Evolutionary conservation across 1,140 invertebrate genomes (phyloP), one percentile per base, ranked within the genome.

Genomic region (Saccostrea echinata): DNA sequence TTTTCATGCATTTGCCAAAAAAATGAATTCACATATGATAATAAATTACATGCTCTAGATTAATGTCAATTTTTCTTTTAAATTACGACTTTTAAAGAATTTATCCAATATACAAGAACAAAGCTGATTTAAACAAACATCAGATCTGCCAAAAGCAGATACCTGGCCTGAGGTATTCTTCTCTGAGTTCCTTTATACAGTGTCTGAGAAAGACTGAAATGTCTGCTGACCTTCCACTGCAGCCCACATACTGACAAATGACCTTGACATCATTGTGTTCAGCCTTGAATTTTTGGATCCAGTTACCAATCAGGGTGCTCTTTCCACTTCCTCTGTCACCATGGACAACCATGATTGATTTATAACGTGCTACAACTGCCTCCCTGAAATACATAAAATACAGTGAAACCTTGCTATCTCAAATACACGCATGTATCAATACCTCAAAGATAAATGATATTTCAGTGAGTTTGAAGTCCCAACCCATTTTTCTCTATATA

Each of bases 281-380:
- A 18, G 52, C 86, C 16, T 84, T 87, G 82, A 93, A 93, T 33
- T 91, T 89, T 82, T 91, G 80, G 57, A 94, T 83, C 94, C 94
- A 94, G 85, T 93, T 91, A n/a, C 92, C 90, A 12, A 93, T 86
- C 9, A 93, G 52, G 2, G 92, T 55, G n/a, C 93, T 92, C 88
- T 94, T 94, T 0, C 94, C 94, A 88, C 90, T 90, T 16, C 94
- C 94, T 71, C 93, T 84, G 30, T 93, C 93, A 8, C 93, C 93
- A 24, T 86, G 88, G 86, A 94, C 57, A 33, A 93, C 30, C 53
- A 93, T 35, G 21, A 94, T 88, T 27, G 92, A 91, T 86, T 92
- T 89, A 35, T 90, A 84, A 51, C 90, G 89, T 8, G 84, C 82
- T 33, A 64, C 84, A 11, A 85, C 76, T 4, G 86, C 61, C 57